Base-by-base conservation (phyloP, 2,888 invertebrate genomes). In the Eupelmus urozonus region DNA sequence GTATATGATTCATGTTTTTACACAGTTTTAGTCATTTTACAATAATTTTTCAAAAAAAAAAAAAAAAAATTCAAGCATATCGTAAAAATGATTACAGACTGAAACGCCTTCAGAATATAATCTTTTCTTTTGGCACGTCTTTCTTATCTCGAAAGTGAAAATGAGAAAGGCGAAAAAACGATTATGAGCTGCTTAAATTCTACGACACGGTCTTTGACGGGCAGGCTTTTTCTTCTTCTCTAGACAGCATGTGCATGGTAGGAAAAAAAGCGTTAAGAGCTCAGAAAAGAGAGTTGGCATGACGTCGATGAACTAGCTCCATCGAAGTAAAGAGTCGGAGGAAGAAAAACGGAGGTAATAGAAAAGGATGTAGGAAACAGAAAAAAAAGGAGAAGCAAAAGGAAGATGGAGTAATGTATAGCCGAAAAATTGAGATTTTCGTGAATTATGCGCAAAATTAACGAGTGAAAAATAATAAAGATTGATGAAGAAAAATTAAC, bases 111-210 rank as follows among this genome's bases (percentile, higher is more conserved):
- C n/a, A n/a, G n/a, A n/a, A n/a, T n/a, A n/a, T n/a, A 20, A 40
- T 25, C 45, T 20, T 45, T 25, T 13, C n/a, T 49, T 29, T 5
- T 29, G 2, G n/a, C 49, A 20, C 23, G 60, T 71, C 34, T 60
- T 51, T 53, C 18, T 34, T 62, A 40, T 60, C 49, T 51, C 65
- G n/a, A 60, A 25, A 16, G n/a, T 4, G 9, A 18, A 51, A 25
- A 5, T 18, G n/a, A 34, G 34, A 34, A 13, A 29, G 20, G 3
- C 7, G 42, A 53, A 55, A 55, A 65, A 55, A 42, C 16, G 42
- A 20, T 1, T 2, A 49, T 66, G 9, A 18, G 51, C n/a, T 59
- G 27, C 76, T 76, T 70, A 63, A 76, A 76, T 70, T 76, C 67
- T 34, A 65, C 49, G 70, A 45, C 4, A 0, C 25, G 27, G 16